Evolutionary conservation across 2,888 invertebrate genomes (phyloP), one percentile per base, ranked within the genome.

Genomic region (Polymixis lichenea): DNA sequence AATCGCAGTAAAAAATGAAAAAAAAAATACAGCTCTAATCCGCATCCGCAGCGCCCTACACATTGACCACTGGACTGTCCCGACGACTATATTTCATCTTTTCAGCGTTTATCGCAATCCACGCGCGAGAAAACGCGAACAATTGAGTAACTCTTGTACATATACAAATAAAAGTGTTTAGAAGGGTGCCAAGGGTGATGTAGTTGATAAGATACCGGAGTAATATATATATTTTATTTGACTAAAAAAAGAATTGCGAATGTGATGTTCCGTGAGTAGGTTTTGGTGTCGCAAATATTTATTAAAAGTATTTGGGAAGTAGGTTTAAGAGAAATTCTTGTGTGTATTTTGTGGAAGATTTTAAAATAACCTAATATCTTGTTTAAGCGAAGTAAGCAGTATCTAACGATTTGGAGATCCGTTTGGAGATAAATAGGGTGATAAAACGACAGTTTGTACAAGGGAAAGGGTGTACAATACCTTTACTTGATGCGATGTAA

Each of bases 101-200:
- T 95, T 94, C 94, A 95, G 89, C 91, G 92, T 94, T 95, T 95
- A 95, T 95, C 93, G 88, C 92, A 90, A 89, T 90, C 90, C 89
- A 92, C 93, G 92, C 91, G 84, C 90, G 92, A 93, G 89, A 87
- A 92, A 89, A 77, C 91, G 88, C 91, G 92, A 89, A 94, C 94
- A 94, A 95, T 94, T 92, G 92, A 88, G 85, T 87, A 89, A 91
- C 90, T 90, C 89, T 89, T 85, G 86, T 86, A 89, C 88, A 91
- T 89, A 88, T 85, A 90, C 90, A 88, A 91, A 91, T 87, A 90
- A 91, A 90, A 91, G 87, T 88, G 85, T 90, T 88, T 80, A 86
- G 84, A 89, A 85, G 86, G 88, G 88, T 87, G 85, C 71, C 78
- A 82, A 86, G 87, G 88, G 87, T 87, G 90, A 89, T 89, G 81